phyloP scores from a whole-genome alignment of 2,113 vertebrate species.

The Pipra filicauda region DNA sequence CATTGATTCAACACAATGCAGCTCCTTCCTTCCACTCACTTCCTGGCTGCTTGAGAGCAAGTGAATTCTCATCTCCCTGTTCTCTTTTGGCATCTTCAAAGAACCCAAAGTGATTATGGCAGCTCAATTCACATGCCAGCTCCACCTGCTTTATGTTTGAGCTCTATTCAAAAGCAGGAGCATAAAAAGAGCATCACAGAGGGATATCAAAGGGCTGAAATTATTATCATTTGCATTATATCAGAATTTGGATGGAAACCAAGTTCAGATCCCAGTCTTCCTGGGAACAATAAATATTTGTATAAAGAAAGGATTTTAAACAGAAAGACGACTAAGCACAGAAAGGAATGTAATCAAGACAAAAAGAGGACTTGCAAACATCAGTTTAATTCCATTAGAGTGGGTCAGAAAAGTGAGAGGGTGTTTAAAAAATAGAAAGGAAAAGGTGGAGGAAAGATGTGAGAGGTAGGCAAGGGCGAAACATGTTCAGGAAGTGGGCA shows the following conservation, averaged over 20 bases:
- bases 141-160: slow-evolving; percentile 25
- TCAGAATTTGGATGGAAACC: background rate
- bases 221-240: slow-evolving; percentile 7
- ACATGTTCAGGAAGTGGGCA: background rate
- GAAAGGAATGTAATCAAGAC: background rate
- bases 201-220: background rate
- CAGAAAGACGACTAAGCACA: background rate
- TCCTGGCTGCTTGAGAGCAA: slow-evolving; percentile 6
- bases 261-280: background rate
- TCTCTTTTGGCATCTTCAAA: slow-evolving; percentile 6
- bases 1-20: slow-evolving; percentile 11
- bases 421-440: background rate
- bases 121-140: background rate
- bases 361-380: background rate
- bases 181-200: background rate
- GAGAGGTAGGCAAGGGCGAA: background rate
- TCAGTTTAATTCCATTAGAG: background rate
- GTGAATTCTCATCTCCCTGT: background rate
- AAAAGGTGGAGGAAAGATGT: background rate
- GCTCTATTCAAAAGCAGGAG: background rate
- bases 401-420: background rate
- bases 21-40: background rate
- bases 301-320: background rate
- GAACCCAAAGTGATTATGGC: background rate
- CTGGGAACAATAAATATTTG: background rate